Percentiles rank a stretch among this genome's conserved stretches.
Evolutionary conservation across 2,113 vertebrate species (phyloP).

Genomic region (Leptocoma aspasia): DNA sequence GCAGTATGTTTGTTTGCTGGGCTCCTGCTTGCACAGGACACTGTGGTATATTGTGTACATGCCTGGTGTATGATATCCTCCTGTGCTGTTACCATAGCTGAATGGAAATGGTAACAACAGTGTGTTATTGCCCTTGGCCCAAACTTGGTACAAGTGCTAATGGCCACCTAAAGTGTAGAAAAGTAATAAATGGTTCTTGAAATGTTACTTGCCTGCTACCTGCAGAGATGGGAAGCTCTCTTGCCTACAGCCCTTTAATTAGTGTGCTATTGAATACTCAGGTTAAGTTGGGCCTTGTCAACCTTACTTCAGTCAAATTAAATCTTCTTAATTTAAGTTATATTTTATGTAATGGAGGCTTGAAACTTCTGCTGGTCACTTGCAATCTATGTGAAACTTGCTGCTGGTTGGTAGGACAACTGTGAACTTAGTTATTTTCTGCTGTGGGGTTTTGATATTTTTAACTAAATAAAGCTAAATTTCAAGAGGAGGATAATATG

Average conservation of each 20-base stretch:
- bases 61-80: background rate
- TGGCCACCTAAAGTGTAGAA: background rate
- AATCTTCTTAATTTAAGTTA: background rate
- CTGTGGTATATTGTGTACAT: rapidly evolving
- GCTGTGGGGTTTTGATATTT: background rate
- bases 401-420: background rate
- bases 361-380: background rate
- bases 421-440: background rate
- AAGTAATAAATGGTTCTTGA: background rate
- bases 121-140: background rate
- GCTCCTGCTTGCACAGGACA: background rate
- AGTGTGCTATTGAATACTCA: background rate
- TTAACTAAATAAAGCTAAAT: background rate
- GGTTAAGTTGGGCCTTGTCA: background rate
- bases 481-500: background rate
- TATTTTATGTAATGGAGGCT: background rate
- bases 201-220: background rate
- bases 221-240: background rate
- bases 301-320: background rate
- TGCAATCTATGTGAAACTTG: background rate
- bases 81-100: background rate
- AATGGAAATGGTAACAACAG: background rate
- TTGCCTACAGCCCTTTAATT: background rate
- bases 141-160: background rate
- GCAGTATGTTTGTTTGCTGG: background rate